Percentiles rank a stretch among this genome's conserved stretches.
These are phyloP conservation scores for Xestoiulus laeticollis DNA, from an alignment of 2,888 invertebrate species.

Conservation along the genomic window DNA sequence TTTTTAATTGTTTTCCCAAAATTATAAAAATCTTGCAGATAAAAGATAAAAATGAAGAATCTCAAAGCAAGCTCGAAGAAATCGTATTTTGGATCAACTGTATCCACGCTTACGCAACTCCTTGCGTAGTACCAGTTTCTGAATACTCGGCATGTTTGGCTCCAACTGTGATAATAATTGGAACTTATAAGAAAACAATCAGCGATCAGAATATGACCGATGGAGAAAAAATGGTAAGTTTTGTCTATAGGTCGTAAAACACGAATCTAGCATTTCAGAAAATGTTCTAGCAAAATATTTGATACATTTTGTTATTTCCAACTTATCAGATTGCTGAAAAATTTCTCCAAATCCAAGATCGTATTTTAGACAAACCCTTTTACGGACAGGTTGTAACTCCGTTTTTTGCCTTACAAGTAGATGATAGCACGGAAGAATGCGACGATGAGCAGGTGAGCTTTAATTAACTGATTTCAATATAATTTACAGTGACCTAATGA, in stretches of 20 bases:
- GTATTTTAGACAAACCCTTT: conserved; percentile 49
- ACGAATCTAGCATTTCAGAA: neutral
- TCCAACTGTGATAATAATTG: conserved; percentile 53
- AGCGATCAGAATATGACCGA: neutral
- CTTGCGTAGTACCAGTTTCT: conserved; percentile 39
- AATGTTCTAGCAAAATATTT: neutral
- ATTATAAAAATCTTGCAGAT: neutral
- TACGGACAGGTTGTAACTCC: conserved; percentile 51
- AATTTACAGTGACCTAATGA: neutral
- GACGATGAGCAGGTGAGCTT: conserved; percentile 31
- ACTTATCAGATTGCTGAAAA: conserved; percentile 53
- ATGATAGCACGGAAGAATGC: conserved; percentile 50
- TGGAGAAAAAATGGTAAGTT: conserved; percentile 14
- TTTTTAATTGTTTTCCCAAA: neutral
- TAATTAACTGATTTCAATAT: neutral
- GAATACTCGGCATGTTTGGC: neutral
- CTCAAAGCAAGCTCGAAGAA: conserved; percentile 51
- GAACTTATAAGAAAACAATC: conserved; percentile 39
- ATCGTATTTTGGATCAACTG: conserved; percentile 54
- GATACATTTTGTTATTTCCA: neutral
- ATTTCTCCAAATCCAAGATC: conserved; percentile 53
- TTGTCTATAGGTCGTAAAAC: neutral
- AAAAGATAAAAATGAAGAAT: neutral
- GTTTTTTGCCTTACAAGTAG: conserved; percentile 50
- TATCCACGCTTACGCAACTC: conserved; percentile 53